A percentile compares a stretch with the other conserved stretches of the same genome.
These are phyloP conservation scores for Melinopterus prodromus DNA, from an alignment of 2,888 invertebrate genomes.

Conservation along the genomic window DNA sequence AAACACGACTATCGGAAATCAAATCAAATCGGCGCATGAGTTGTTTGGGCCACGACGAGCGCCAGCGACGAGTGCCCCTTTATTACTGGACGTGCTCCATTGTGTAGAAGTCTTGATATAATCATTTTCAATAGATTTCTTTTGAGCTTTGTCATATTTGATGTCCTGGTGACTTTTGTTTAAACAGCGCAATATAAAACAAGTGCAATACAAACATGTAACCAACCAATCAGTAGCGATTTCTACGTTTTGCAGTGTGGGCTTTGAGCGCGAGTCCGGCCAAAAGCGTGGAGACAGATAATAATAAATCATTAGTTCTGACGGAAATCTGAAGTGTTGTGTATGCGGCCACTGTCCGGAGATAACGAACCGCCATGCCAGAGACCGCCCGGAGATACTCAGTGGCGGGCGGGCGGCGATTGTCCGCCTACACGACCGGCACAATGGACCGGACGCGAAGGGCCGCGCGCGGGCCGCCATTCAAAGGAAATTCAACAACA, in stretches of 20 bases:
- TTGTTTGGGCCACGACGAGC: too few species aligned
- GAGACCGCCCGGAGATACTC: not conserved
- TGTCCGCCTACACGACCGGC: conserved; percentile 27
- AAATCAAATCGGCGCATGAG: too few species aligned
- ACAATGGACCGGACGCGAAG: conserved; percentile 21
- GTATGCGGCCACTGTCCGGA: conserved; percentile 45
- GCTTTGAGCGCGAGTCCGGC: not conserved
- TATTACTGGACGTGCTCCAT: too few species aligned
- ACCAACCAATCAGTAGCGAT: too few species aligned
- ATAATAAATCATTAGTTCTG: conserved; percentile 36
- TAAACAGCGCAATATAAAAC: too few species aligned
- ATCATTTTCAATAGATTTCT: too few species aligned
- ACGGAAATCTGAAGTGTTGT: conserved; percentile 40
- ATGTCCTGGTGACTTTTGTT: too few species aligned
- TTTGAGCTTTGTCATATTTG: too few species aligned
- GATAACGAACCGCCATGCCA: conserved; percentile 45
- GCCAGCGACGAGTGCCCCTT: too few species aligned
- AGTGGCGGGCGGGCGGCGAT: conserved; percentile 13
- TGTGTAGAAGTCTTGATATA: too few species aligned
- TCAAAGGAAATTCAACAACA: conserved; percentile 31
- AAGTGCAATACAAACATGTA: too few species aligned
- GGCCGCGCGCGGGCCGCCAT: conserved; percentile 10
- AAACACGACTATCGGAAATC: too few species aligned
- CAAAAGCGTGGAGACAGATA: conserved; percentile 20
- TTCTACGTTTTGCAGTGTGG: not conserved